Evolutionary conservation across 2,888 invertebrate species (phyloP).

Genomic region (Drosophila ustulata): DNA sequence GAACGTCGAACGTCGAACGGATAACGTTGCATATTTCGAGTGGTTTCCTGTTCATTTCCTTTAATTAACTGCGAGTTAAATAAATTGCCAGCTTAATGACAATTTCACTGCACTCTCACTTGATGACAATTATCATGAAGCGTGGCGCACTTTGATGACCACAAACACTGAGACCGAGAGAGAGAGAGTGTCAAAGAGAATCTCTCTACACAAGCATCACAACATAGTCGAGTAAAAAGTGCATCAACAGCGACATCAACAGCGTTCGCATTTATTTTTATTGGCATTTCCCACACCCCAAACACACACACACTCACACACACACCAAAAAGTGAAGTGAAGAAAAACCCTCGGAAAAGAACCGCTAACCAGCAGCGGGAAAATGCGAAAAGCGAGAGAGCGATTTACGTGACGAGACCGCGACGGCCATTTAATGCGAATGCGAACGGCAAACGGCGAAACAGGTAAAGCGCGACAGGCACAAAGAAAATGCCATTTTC

Average conservation of each 20-base stretch:
- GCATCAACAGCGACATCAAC: slow-evolving; percentile 48
- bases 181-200: slow-evolving; percentile 48
- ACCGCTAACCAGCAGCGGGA: slow-evolving; percentile 44
- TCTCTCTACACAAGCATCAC: slow-evolving; percentile 45
- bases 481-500: slow-evolving; percentile 78
- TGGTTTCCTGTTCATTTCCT: slow-evolving; percentile 38
- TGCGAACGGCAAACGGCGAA: slow-evolving; percentile 15
- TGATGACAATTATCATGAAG: slow-evolving; percentile 59
- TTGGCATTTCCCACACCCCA: slow-evolving; percentile 62
- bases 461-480: slow-evolving; percentile 61
- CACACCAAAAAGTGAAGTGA: slow-evolving; percentile 10
- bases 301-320: not conserved
- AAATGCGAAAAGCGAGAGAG: slow-evolving; percentile 44
- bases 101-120: slow-evolving; percentile 48
- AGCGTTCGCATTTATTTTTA: slow-evolving; percentile 73
- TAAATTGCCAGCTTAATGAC: slow-evolving; percentile 46
- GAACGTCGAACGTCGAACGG: not conserved
- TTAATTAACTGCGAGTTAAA: slow-evolving; percentile 56
- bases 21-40: not conserved
- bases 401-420: slow-evolving; percentile 76
- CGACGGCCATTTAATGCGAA: slow-evolving; percentile 70
- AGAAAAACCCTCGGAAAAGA: slow-evolving; percentile 26
- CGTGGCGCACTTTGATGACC: slow-evolving; percentile 49
- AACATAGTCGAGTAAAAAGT: slow-evolving; percentile 22
- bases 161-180: slow-evolving; percentile 6